Base-by-base conservation (phyloP, 2,888 invertebrate species). In the Tachina grossa region DNA sequence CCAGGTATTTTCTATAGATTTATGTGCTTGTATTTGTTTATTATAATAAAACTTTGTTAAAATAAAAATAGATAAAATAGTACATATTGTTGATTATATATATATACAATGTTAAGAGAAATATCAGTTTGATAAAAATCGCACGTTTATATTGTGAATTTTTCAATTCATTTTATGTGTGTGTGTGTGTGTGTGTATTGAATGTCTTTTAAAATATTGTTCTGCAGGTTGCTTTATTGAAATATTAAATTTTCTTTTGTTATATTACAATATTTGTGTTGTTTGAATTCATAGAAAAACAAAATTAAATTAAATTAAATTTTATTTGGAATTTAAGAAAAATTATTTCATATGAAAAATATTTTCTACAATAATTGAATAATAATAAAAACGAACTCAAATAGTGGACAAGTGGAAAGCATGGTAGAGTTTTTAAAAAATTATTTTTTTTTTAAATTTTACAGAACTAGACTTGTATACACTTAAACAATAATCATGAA, bases 91-190 rank as follows among this genome's bases (percentile, higher is more conserved):
- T 71, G 57, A 71, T 80, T 72, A 71, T 76, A 53, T 41, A 53
- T 41, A 51, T 2, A 2, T 10, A 69, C 53, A 69, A 68, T 49
- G 55, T 41, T 19, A 9, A 75, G 39, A 66, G 49, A 65, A 69
- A 77, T 47, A 74, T 31, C 43, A 69, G 59, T 69, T 84, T 84
- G 65, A 57, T 72, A 81, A 78, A 85, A 81, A 63, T 68, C 68
- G 55, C 77, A 81, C 80, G 84, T 85, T 81, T 77, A 63, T 74
- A 55, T 78, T 53, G 22, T 74, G 41, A 22, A 61, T 53, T 66
- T 61, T 39, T n/a, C 22, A 74, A 74, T 55, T 63, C 19, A 31
- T 31, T 31, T 31, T 31, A 31, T 31, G 1, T 6, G 31, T 31
- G 31, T 31, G 31, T 68, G 68, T 76, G 10, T 47, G 41, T 45